Percentiles rank a stretch among this genome's conserved stretches.
phyloP scores from a whole-genome alignment of 2,888 invertebrate species.

The Rhopalosiphum nymphaeae region DNA sequence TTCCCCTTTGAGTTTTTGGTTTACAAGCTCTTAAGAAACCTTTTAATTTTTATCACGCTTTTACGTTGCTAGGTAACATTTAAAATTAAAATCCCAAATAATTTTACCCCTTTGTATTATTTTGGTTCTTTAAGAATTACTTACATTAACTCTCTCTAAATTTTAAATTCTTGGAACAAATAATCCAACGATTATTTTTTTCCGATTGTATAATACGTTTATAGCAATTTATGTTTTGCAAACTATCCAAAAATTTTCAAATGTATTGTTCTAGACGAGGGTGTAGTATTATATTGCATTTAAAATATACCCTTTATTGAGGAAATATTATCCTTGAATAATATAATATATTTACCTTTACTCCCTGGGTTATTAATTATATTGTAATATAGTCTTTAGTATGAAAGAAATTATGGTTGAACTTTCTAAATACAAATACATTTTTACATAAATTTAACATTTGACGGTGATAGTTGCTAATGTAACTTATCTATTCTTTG shows the following conservation, averaged over 20 bases:
- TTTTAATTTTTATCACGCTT: slow-evolving; percentile 54
- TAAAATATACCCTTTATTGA: not conserved
- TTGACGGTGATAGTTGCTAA: not conserved
- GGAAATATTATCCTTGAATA: not conserved
- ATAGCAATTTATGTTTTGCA: not conserved
- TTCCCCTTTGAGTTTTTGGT: slow-evolving; percentile 15
- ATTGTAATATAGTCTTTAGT: not conserved
- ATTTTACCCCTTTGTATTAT: slow-evolving; percentile 15
- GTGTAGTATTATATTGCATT: not conserved
- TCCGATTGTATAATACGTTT: not conserved
- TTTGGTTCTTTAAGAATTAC: not conserved
- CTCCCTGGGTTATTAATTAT: not conserved
- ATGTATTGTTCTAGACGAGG: not conserved
- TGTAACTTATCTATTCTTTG: not conserved
- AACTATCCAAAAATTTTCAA: not conserved
- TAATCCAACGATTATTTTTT: not conserved
- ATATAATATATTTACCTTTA: not conserved
- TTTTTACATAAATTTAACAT: not conserved
- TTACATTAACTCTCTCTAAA: not conserved
- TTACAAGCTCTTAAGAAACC: slow-evolving; percentile 45
- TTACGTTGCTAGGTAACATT: slow-evolving; percentile 40
- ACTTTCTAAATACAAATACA: not conserved
- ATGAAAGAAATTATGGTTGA: not conserved
- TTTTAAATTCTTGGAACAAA: not conserved
- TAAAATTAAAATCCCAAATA: slow-evolving; percentile 40